phyloP scores from a whole-genome alignment of 2,113 vertebrate genomes.

The Poicephalus gulielmi region DNA sequence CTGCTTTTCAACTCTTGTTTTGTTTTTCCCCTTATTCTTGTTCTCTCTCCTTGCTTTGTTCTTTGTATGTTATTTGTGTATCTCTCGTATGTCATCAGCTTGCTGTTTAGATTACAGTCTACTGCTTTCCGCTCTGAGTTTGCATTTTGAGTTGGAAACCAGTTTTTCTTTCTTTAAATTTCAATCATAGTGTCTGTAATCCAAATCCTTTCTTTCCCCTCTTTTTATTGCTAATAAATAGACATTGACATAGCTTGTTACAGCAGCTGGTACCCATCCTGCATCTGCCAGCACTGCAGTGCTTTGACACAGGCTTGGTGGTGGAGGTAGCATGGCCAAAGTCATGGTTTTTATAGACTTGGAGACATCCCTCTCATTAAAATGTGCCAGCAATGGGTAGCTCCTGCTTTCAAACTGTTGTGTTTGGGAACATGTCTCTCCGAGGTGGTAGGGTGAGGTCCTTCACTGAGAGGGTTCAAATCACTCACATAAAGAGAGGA shows the following conservation, averaged over 20 bases:
- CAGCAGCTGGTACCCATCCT: neutral
- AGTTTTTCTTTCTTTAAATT: neutral
- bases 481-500: neutral
- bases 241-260: neutral
- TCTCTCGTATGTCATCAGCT: neutral
- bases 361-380: neutral
- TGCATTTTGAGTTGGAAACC: neutral
- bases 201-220: neutral
- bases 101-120: neutral
- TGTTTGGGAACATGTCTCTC: neutral
- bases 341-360: neutral
- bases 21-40: neutral
- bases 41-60: neutral
- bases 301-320: neutral
- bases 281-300: neutral
- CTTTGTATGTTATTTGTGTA: neutral
- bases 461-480: neutral
- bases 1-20: neutral
- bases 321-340: neutral
- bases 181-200: neutral
- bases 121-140: fast-evolving
- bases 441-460: neutral
- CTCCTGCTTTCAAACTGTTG: neutral
- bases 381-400: neutral
- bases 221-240: neutral